phyloP scores from a whole-genome alignment of 2,113 vertebrate species.

The Furnarius figulus region DNA sequence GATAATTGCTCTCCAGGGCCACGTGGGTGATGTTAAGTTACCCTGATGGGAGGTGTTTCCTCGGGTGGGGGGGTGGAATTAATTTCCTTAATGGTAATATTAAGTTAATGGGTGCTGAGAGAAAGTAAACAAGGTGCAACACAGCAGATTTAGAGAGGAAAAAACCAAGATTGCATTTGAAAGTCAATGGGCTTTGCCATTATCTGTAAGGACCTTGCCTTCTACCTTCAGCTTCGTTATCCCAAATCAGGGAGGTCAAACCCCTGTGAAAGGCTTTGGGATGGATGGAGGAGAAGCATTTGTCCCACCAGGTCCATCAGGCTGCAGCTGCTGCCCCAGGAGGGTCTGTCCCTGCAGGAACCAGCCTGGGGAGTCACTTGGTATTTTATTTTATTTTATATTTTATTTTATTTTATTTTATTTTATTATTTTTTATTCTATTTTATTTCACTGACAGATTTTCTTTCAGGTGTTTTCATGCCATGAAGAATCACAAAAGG shows the following conservation, averaged over 20 bases:
- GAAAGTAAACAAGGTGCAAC: conserved; percentile 7
- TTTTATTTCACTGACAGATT: neutral
- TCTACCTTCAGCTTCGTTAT: neutral
- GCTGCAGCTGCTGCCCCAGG: neutral
- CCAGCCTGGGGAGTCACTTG: neutral
- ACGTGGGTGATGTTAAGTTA: neutral
- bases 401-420: neutral
- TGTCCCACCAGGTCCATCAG: neutral
- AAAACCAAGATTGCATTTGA: neutral
- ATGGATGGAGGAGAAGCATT: neutral
- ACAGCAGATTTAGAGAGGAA: neutral
- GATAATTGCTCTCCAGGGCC: neutral
- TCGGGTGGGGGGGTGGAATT: neutral
- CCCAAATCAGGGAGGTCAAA: neutral
- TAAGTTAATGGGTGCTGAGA: neutral
- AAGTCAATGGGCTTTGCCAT: conserved; percentile 3
- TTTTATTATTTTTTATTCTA: neutral
- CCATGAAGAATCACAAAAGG: neutral
- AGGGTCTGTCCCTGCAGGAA: neutral
- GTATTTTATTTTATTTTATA: neutral
- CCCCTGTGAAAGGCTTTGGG: neutral
- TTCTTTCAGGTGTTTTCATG: neutral
- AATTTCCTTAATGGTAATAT: conserved; percentile 18
- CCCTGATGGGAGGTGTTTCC: neutral
- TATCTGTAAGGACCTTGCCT: neutral